These are phyloP conservation scores for Centruroides vittatus DNA, from an alignment of 1,140 invertebrate species.

Conservation along the genomic window DNA sequence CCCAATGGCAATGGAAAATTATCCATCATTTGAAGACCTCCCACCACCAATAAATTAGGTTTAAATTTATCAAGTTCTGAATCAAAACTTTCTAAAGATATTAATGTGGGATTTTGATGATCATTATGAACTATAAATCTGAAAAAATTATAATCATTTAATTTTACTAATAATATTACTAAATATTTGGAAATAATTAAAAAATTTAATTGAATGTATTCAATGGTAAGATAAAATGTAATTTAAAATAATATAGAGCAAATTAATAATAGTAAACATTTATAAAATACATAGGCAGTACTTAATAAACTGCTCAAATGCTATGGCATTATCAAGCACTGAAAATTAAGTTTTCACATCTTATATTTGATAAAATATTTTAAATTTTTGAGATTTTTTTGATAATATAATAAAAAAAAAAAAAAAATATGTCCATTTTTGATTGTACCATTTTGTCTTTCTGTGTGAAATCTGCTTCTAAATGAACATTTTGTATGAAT, in stretches of 20 bases:
- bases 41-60: slow-evolving; percentile 60
- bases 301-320: too few relatives aligned
- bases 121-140: slow-evolving; percentile 76
- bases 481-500: not conserved
- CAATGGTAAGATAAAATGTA: not conserved
- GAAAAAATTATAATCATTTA: slow-evolving; percentile 2
- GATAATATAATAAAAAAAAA: too few relatives aligned
- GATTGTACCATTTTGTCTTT: too few relatives aligned
- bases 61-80: slow-evolving; percentile 45
- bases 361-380: too few relatives aligned
- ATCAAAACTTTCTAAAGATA: slow-evolving; percentile 52
- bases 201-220: not conserved
- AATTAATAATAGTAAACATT: not conserved
- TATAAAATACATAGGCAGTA: too few relatives aligned
- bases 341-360: too few relatives aligned
- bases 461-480: not conserved
- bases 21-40: slow-evolving; percentile 82
- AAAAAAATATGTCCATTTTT: too few relatives aligned
- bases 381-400: too few relatives aligned
- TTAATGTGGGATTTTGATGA: slow-evolving; percentile 59
- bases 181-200: not conserved
- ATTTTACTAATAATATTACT: not conserved
- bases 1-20: slow-evolving; percentile 58
- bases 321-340: too few relatives aligned
- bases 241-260: too few relatives aligned